phyloP scores from a whole-genome alignment of 2,113 vertebrate species.

The Tachuris rubrigastra region DNA sequence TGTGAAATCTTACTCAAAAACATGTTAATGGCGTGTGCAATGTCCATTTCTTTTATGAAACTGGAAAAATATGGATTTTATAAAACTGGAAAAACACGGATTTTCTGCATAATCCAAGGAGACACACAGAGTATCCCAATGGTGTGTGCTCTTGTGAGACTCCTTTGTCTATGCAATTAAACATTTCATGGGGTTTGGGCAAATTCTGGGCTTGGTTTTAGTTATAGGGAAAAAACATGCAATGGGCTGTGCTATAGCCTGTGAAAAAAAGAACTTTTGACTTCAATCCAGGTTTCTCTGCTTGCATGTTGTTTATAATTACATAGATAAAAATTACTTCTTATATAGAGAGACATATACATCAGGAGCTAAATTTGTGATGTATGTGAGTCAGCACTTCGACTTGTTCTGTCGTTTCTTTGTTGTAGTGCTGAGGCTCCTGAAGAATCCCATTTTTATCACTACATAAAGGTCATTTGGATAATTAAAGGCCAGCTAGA shows the following conservation, averaged over 20 bases:
- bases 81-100: background rate
- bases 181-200: background rate
- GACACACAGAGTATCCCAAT: background rate
- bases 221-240: accelerated
- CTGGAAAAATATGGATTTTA: background rate
- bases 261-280: background rate
- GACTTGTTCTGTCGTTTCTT: background rate
- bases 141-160: background rate
- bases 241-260: background rate
- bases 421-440: background rate
- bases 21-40: too few species aligned
- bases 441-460: background rate
- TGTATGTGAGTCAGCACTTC: background rate
- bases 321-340: background rate
- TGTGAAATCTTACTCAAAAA: background rate
- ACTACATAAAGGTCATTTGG: background rate
- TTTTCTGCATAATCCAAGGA: background rate
- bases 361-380: background rate
- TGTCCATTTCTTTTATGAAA: background rate
- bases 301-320: background rate
- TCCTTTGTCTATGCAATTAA: background rate
- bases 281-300: background rate
- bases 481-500: background rate
- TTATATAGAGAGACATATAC: background rate
- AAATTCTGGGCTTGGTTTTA: background rate